Evolutionary conservation across 1,140 invertebrate species (phyloP), one percentile per base, ranked within the genome.

Genomic region (Cheumatopsyche charites): DNA sequence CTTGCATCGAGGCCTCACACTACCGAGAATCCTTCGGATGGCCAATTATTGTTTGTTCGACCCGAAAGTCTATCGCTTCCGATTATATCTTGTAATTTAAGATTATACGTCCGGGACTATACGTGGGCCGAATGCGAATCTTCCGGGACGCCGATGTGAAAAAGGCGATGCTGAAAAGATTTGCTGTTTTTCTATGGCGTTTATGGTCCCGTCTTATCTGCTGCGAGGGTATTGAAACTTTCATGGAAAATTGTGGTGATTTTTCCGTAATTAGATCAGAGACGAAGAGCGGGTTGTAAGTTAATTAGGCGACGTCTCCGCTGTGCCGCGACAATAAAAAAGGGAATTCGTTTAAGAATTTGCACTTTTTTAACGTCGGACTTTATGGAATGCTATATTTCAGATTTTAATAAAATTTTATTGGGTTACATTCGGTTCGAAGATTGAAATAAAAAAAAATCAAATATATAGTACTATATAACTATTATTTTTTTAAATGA

Each of bases 11-110:
- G 9, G 7, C 15, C 3, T 3, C 2, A 47, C 2, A 4, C 23
- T 2, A 23, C 55, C 29, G 29, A 36, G 9, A 9, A 36, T 9
- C 29, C 29, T 36, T 36, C 29, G 29, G 23, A 58, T 58, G 12
- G 55, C 55, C 55, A 25, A 58, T 58, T 52, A 52, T 58, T 58
- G 55, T 58, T 58, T 58, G 55, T 58, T 58, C 55, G 23, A 58
- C 9, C 47, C 47, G 47, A 52, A 52, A 52, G 47, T 52, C 47
- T 19, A 45, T 45, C 17, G 43, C 43, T n/a, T n/a, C n/a, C 7
- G 47, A 52, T 52, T 52, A 52, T 52, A 52, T 52, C 47, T 52
- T 15, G 47, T 52, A 52, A 52, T 52, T 52, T 52, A 17, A 52
- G 47, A 52, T 52, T 52, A 52, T 52, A 52, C 47, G n/a, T 19